Evolutionary conservation across 2,113 vertebrate species (phyloP), one percentile per base, ranked within the genome.

Genomic region (Podarcis cretensis): DNA sequence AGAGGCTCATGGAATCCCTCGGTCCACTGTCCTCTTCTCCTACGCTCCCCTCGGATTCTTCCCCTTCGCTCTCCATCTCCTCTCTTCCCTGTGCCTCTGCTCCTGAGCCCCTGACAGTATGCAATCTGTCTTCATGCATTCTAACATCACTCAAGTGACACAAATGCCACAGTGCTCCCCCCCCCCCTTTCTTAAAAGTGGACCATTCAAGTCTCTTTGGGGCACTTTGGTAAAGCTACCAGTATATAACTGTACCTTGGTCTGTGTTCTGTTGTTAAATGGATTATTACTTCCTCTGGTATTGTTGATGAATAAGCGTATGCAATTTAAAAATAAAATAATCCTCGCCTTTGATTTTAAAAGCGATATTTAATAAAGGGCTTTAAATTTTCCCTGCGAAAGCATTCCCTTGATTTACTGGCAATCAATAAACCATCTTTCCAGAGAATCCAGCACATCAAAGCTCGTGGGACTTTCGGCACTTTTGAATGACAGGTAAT

Each of bases 351-450:
- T 85, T 30, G 37, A 66, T 93, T 87, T 87, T 57, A 78, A 89
- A 94, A 92, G 89, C 43, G 18, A 86, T 40, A 69, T 77, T 85
- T 82, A 86, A 83, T 90, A 83, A 88, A 48, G 43, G 77, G 68
- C 57, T 69, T 76, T 75, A 86, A 82, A 90, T 91, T 92, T 93
- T 73, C 89, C 81, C 74, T 76, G 13, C 65, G 87, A 90, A 63
- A 83, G 84, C 63, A 57, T 59, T 90, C 87, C 57, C 82, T 92
- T 94, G 88, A 92, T 18, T 90, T 93, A 93, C 71, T 81, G 21
- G 48, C 73, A 78, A 83, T 87, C 90, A 91, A 90, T 77, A 90
- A 14, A 68, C 83, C 77, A 91, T 71, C 5, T 18, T 84, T 94
- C 89, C 80, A 85, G 89, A 87, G 65, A 83, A 83, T 76, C 84